These are phyloP conservation scores for Lochmaea capreae DNA, from an alignment of 2,888 invertebrate genomes.

Conservation along the genomic window DNA sequence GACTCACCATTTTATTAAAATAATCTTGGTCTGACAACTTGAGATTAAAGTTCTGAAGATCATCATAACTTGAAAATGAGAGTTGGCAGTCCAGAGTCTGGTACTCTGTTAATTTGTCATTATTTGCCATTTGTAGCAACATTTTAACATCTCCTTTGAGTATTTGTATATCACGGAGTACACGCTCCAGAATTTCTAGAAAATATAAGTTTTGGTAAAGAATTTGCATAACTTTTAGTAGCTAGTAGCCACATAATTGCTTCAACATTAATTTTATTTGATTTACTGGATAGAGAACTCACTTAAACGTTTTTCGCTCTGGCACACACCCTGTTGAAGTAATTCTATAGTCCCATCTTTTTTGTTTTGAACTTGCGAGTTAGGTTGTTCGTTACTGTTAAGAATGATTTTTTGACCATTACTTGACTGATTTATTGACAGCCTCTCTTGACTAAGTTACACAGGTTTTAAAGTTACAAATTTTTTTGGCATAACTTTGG, in stretches of 20 bases:
- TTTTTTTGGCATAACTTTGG: too few species aligned
- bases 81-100: conserved; percentile 3
- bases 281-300: background rate
- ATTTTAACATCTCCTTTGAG: background rate
- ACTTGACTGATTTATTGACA: background rate
- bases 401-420: background rate
- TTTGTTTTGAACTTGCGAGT: background rate
- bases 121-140: background rate
- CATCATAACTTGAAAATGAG: background rate
- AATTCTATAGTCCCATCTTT: too few species aligned
- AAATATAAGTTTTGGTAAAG: conserved; percentile 3
- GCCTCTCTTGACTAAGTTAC: too few species aligned
- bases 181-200: conserved; percentile 1
- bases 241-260: background rate
- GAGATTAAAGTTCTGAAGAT: background rate
- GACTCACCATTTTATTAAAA: conserved; percentile 3
- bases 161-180: background rate
- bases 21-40: background rate
- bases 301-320: background rate
- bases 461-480: too few species aligned
- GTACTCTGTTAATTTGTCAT: background rate
- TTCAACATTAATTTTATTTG: background rate
- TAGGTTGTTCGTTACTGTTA: background rate
- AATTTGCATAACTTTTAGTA: background rate
- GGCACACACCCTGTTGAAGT: too few species aligned